phyloP scores from a whole-genome alignment of 2,113 vertebrate species.

The Crocuta crocuta region DNA sequence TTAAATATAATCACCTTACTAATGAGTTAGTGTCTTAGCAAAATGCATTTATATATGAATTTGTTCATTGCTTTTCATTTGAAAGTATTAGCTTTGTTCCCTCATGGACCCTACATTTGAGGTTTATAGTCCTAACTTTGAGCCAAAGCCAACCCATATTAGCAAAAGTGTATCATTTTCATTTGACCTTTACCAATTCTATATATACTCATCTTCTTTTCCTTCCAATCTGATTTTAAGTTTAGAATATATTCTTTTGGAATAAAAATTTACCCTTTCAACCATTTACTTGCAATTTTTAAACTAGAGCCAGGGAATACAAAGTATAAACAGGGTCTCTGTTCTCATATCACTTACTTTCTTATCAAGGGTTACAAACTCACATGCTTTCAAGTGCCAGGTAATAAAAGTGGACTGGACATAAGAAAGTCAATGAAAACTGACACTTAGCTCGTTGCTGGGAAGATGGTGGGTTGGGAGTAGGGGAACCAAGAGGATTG shows the following conservation, averaged over 20 bases:
- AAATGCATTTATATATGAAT: constrained; percentile 44
- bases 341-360: neutral
- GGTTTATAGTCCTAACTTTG: constrained; percentile 33
- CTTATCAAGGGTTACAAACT: neutral
- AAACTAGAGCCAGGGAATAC: constrained; percentile 12
- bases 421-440: neutral
- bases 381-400: neutral
- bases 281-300: neutral
- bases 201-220: neutral
- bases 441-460: neutral
- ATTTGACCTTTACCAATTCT: constrained; percentile 39
- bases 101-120: neutral
- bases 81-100: neutral
- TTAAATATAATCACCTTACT: neutral
- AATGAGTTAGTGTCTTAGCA: neutral
- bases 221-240: constrained; percentile 26
- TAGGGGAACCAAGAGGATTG: too few species aligned
- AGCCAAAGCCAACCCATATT: neutral
- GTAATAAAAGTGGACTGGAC: neutral
- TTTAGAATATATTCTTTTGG: constrained; percentile 37
- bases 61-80: constrained; percentile 3
- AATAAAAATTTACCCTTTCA: constrained; percentile 4
- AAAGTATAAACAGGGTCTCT: neutral
- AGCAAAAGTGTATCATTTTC: neutral
- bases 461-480: neutral